These are phyloP conservation scores for Cecropterus lyciades DNA, from an alignment of 1,140 invertebrate species.

Conservation along the genomic window DNA sequence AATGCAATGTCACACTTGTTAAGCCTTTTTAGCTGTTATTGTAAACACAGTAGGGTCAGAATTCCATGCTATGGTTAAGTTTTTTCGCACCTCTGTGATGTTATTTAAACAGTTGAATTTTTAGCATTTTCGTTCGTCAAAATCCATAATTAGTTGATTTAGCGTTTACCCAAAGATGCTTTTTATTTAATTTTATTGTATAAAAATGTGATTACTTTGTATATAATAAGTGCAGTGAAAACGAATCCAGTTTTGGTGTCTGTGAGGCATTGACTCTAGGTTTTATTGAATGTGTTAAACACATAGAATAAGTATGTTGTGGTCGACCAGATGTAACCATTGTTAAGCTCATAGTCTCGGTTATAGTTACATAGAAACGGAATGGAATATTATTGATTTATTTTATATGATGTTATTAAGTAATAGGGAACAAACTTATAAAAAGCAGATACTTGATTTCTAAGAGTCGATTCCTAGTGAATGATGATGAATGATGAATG, in stretches of 20 bases:
- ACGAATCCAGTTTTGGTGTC: conserved; percentile 46
- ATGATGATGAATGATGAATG: too few relatives aligned
- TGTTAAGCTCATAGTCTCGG: neutral
- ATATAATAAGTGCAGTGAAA: conserved; percentile 43
- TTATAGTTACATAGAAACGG: too few relatives aligned
- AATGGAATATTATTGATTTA: too few relatives aligned
- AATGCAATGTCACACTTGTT: conserved; percentile 27
- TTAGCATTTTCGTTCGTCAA: conserved; percentile 4
- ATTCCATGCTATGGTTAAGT: conserved; percentile 23
- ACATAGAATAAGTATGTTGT: conserved; percentile 46
- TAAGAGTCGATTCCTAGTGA: too few relatives aligned
- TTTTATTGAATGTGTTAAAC: conserved; percentile 69
- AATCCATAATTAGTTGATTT: conserved; percentile 21
- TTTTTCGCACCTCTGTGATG: conserved; percentile 33
- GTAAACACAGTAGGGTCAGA: neutral
- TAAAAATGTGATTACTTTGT: conserved; percentile 44
- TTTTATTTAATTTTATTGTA: conserved; percentile 32
- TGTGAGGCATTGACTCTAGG: conserved; percentile 56
- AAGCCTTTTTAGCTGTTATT: conserved; percentile 1
- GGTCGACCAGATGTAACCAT: neutral
- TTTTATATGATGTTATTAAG: too few relatives aligned
- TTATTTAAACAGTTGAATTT: conserved; percentile 17
- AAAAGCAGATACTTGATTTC: too few relatives aligned
- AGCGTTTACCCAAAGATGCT: conserved; percentile 48
- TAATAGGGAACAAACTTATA: too few relatives aligned